Percentiles rank a stretch among this genome's conserved stretches.
These are phyloP conservation scores for Drosophila guanche DNA, from an alignment of 1,140 invertebrate species.

Conservation along the genomic window DNA sequence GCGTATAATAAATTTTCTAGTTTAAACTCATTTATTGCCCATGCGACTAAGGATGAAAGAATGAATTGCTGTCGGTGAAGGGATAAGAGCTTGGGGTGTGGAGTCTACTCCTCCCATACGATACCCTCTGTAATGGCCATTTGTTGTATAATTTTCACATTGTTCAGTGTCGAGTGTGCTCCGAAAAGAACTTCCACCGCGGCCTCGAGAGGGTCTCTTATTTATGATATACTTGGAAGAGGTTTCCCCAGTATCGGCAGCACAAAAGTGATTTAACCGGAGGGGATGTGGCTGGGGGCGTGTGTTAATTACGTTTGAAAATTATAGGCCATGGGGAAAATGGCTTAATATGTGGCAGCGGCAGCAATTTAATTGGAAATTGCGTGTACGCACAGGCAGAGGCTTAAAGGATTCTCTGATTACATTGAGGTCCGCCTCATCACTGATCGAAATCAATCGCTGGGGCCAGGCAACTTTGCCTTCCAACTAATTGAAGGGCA, in stretches of 20 bases:
- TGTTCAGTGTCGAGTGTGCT: conserved; percentile 61
- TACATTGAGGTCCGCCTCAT: background rate
- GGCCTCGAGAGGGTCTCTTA: conserved; percentile 43
- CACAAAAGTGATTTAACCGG: background rate
- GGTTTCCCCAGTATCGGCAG: conserved; percentile 1
- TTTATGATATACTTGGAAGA: conserved; percentile 64
- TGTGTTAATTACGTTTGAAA: conserved; percentile 46
- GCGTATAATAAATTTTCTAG: conserved; percentile 80
- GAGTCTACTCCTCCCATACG: conserved; percentile 19
- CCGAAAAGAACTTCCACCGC: conserved; percentile 10
- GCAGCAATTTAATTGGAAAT: conserved; percentile 1
- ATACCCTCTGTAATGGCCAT: conserved; percentile 63
- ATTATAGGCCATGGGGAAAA: conserved; percentile 44
- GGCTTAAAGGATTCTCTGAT: conserved; percentile 5
- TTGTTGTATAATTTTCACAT: conserved; percentile 81
- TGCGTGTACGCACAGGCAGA: background rate
- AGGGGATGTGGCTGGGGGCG: background rate
- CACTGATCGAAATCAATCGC: conserved; percentile 40
- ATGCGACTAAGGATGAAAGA: conserved; percentile 48
- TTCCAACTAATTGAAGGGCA: conserved; percentile 50
- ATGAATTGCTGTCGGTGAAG: conserved; percentile 24
- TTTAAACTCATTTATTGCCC: conserved; percentile 80
- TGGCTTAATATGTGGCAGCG: conserved; percentile 37
- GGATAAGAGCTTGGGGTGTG: background rate
- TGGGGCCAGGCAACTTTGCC: background rate